phyloP scores from a whole-genome alignment of 2,113 vertebrate genomes.

The Protobothrops mucrosquamatus region DNA sequence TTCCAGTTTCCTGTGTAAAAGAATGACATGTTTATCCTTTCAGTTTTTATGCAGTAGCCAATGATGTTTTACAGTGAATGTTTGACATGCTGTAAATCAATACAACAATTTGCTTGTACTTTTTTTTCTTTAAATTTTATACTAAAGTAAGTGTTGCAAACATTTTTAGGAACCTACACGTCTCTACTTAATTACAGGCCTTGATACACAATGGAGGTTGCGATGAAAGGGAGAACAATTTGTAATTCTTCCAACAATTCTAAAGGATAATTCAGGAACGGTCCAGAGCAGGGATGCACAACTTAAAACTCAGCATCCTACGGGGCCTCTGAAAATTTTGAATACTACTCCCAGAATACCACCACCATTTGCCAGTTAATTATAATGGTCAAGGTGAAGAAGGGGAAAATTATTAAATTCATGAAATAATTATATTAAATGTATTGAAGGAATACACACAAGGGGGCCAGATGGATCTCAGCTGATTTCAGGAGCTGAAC shows the following conservation, averaged over 20 bases:
- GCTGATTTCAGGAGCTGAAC: background rate
- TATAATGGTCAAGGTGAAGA: background rate
- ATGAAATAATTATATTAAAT: background rate
- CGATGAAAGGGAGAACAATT: background rate
- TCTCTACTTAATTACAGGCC: slow-evolving; percentile 3
- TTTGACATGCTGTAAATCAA: slow-evolving; percentile 1
- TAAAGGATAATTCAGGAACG: too few relatives aligned
- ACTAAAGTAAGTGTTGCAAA: background rate
- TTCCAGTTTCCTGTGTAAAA: slow-evolving; percentile 1
- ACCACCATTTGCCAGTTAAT: background rate
- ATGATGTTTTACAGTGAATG: slow-evolving; percentile 10
- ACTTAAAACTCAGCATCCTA: background rate
- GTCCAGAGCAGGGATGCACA: background rate
- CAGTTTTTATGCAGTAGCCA: background rate
- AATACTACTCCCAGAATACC: background rate
- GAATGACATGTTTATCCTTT: slow-evolving; percentile 2
- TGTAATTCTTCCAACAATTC: background rate
- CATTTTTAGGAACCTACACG: background rate
- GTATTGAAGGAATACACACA: background rate
- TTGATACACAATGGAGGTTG: background rate
- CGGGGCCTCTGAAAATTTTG: background rate
- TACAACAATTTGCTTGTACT: background rate
- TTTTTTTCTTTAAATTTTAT: background rate
- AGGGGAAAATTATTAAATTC: background rate
- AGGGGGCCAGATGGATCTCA: background rate